These are phyloP conservation scores for Zaprionus ghesquierei DNA, from an alignment of 1,140 invertebrate species.

Conservation along the genomic window DNA sequence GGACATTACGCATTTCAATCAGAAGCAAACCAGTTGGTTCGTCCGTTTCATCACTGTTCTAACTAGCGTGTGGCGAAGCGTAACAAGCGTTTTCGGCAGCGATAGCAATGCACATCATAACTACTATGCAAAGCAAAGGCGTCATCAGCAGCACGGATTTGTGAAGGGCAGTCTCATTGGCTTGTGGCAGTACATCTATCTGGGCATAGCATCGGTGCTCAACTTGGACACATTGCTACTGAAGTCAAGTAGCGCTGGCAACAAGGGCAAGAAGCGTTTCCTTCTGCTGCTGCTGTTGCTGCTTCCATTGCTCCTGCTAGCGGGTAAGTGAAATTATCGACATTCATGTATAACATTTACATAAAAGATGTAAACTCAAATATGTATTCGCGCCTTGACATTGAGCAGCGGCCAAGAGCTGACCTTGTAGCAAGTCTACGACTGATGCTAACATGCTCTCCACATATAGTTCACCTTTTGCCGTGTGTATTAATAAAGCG, in stretches of 20 bases:
- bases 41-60: slow-evolving; percentile 58
- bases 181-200: slow-evolving; percentile 61
- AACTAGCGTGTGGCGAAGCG: slow-evolving; percentile 50
- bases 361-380: slow-evolving; percentile 46
- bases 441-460: slow-evolving; percentile 2
- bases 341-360: background rate
- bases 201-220: slow-evolving; percentile 80
- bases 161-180: slow-evolving; percentile 49
- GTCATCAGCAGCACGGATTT: slow-evolving; percentile 34
- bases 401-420: slow-evolving; percentile 19
- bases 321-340: slow-evolving; percentile 81
- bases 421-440: slow-evolving; percentile 37
- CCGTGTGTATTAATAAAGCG: slow-evolving; percentile 35
- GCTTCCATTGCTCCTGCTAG: slow-evolving; percentile 83
- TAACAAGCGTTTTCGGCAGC: slow-evolving; percentile 40
- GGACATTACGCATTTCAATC: slow-evolving; percentile 47
- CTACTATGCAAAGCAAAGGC: slow-evolving; percentile 45
- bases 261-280: slow-evolving; percentile 76
- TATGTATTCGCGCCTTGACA: slow-evolving; percentile 38
- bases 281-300: slow-evolving; percentile 81
- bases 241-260: slow-evolving; percentile 62
- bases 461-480: slow-evolving; percentile 46
- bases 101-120: slow-evolving; percentile 55
- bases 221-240: slow-evolving; percentile 83
- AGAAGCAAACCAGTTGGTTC: slow-evolving; percentile 55